A percentile compares a stretch with the other conserved stretches of the same genome.
These are phyloP conservation scores for Odocoileus virginianus DNA, from an alignment of 2,113 vertebrate species.

Conservation along the genomic window DNA sequence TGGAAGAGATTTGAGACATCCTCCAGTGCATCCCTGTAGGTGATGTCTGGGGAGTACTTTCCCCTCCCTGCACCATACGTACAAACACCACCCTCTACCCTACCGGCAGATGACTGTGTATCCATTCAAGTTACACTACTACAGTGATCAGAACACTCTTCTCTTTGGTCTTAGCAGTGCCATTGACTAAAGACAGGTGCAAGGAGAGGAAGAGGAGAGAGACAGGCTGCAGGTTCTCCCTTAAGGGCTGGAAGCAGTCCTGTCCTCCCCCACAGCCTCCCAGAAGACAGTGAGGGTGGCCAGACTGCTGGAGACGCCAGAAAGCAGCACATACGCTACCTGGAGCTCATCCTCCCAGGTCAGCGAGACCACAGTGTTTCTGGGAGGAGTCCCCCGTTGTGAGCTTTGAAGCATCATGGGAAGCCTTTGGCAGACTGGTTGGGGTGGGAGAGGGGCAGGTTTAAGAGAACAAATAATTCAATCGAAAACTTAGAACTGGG, in stretches of 20 bases:
- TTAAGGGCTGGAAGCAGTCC: neutral
- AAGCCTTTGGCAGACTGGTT: neutral
- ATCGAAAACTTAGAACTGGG: neutral
- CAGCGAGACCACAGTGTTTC: neutral
- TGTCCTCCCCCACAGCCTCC: neutral
- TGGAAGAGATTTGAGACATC: neutral
- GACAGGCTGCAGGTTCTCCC: neutral
- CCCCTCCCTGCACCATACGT: accelerated
- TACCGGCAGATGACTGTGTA: neutral
- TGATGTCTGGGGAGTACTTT: neutral
- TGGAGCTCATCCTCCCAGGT: neutral
- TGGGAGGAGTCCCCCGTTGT: neutral
- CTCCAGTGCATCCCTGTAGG: neutral
- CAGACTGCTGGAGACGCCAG: neutral
- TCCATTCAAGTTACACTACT: neutral
- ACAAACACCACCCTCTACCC: neutral
- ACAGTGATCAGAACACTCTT: neutral
- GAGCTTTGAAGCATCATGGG: neutral
- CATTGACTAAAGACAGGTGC: neutral
- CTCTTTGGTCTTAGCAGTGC: neutral
- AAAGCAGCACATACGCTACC: too few relatives aligned
- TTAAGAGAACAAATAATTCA: neutral
- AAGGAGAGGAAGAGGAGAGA: neutral
- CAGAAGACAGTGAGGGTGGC: too few relatives aligned
- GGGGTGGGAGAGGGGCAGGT: neutral